Evolutionary conservation across 2,113 vertebrate genomes (phyloP).

Genomic region (Dromas ardeola): DNA sequence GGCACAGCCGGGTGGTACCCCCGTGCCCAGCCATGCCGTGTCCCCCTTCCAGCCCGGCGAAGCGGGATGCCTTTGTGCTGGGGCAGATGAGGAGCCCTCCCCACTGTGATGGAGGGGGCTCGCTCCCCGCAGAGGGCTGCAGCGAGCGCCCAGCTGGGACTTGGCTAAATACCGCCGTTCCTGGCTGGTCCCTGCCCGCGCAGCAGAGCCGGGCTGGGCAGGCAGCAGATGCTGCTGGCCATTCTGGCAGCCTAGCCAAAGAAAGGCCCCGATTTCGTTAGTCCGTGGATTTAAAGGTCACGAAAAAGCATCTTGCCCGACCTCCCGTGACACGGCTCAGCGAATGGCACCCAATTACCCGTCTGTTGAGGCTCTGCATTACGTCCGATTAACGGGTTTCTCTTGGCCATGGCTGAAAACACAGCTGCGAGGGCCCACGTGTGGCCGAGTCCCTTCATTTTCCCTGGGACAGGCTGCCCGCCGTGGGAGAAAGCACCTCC

Average conservation of each 20-base stretch:
- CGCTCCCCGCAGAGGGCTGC: background rate
- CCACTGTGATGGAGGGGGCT: rapidly evolving
- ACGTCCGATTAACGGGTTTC: background rate
- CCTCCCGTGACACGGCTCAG: rapidly evolving
- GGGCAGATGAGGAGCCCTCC: rapidly evolving
- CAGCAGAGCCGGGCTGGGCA: background rate
- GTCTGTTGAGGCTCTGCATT: background rate
- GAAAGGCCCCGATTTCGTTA: background rate
- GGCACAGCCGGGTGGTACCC: background rate
- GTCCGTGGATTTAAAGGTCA: conserved; percentile 8
- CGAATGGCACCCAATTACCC: background rate
- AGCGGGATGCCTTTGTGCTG: background rate
- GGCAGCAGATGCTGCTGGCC: background rate
- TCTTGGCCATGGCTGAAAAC: background rate
- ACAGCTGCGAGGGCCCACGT: rapidly evolving
- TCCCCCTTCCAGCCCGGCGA: rapidly evolving
- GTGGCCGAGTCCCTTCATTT: background rate
- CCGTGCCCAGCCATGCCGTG: rapidly evolving
- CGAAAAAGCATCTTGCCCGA: background rate
- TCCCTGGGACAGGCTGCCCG: rapidly evolving
- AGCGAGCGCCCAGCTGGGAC: background rate
- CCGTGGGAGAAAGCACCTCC: background rate
- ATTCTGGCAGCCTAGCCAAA: background rate
- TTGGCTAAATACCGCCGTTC: background rate
- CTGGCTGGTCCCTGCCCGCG: rapidly evolving